Evolutionary conservation across 2,888 invertebrate species (phyloP), one percentile per base, ranked within the genome.

Genomic region (Callyntrura guangdongensis): DNA sequence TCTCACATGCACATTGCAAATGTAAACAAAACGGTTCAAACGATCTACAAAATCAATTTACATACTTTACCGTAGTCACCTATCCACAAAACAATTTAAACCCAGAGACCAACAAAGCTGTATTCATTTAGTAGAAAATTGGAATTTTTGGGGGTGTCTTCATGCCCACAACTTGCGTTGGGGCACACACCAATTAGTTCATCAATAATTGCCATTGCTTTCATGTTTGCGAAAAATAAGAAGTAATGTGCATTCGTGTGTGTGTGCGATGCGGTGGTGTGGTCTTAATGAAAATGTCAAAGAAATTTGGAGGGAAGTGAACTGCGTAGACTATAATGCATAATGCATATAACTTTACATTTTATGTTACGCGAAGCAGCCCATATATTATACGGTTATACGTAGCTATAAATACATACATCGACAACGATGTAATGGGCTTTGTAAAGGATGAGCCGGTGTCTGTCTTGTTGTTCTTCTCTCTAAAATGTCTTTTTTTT

Each of bases 301-400:
- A 84, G 27, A 83, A 89, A 89, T 77, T 89, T 89, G 89, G 89
- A 89, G 89, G 89, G 89, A 89, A 89, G 49, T 84, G 83, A 72
- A 56, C 74, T 49, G 64, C 20, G 36, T 69, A 69, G 36, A 64
- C 27, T 25, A 25, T 27, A 64, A 25, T 83, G 36, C 17, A 49
- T 3, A 67, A 67, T 36, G 36, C 36, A 36, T 36, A 36, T 36
- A 36, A 36, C 3, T 36, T 36, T 53, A 1, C 79, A 53, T 56
- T 56, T 12, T 49, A 11, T 36, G 12, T 79, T 36, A 25, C 77
- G 53, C 49, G 59, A 20, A 14, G 53, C 22, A 81, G 25, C 56
- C 56, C 64, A 64, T 14, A 64, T 14, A 83, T 64, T 64, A 83
- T 64, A 56, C 22, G 12, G 22, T 45, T 64, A 64, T 64, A 22